Percentiles rank a stretch among this genome's conserved stretches.
Evolutionary conservation across 2,888 invertebrate genomes (phyloP).

Genomic region (Arge pagana): DNA sequence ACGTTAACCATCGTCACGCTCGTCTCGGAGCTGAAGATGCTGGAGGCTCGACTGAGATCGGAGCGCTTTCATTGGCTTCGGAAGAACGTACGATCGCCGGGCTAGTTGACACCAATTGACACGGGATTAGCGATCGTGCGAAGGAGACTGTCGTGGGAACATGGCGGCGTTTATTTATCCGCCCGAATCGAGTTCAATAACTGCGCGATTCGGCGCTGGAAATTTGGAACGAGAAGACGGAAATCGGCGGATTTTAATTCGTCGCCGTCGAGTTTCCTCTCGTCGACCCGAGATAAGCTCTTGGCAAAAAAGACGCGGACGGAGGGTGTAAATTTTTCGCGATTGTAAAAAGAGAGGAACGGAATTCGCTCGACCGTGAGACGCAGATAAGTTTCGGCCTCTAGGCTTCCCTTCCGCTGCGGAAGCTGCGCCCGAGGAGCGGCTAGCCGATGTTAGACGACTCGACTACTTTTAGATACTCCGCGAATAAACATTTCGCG

Average conservation of each 20-base stretch:
- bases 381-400: conserved; percentile 19
- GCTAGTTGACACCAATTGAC: conserved; percentile 20
- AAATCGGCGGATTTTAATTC: not conserved
- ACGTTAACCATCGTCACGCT: no score
- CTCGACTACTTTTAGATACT: no score
- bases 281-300: no score
- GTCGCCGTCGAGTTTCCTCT: no score
- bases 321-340: conserved; percentile 8
- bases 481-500: no score
- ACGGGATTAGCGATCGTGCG: conserved; percentile 9
- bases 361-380: conserved; percentile 17
- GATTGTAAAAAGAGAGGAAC: not conserved
- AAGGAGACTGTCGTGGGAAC: conserved; percentile 5
- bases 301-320: not conserved
- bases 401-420: conserved; percentile 8
- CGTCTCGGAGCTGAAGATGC: conserved; percentile 1
- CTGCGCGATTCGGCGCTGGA: not conserved
- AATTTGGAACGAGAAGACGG: not conserved
- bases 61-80: not conserved
- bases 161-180: conserved; percentile 5
- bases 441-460: no score
- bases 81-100: conserved; percentile 8
- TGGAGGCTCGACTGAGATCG: conserved; percentile 17
- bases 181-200: conserved; percentile 13
- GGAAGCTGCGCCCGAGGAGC: no score